These are phyloP conservation scores for Ormyrus labotus DNA, from an alignment of 2,888 invertebrate genomes.

Conservation along the genomic window DNA sequence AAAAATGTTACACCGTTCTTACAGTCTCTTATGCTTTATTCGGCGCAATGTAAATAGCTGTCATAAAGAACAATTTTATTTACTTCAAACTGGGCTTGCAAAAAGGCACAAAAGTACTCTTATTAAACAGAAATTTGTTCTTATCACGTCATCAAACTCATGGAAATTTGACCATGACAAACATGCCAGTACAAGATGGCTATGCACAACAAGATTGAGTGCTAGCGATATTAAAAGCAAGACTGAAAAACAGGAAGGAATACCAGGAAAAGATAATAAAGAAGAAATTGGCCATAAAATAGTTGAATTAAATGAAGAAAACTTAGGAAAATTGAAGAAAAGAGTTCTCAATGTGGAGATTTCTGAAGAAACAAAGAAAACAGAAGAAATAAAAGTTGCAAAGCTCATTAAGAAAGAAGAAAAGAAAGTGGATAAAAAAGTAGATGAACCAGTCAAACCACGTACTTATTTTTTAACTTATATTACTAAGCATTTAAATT, in stretches of 20 bases:
- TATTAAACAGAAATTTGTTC: constrained; percentile 64
- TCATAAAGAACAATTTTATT: constrained; percentile 65
- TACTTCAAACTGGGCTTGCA: constrained; percentile 65
- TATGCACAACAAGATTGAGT: constrained; percentile 61
- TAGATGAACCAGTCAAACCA: constrained; percentile 52
- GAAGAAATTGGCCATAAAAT: constrained; percentile 61
- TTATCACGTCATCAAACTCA: constrained; percentile 61
- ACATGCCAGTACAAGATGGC: constrained; percentile 55
- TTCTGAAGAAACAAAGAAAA: constrained; percentile 40
- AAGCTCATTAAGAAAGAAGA: constrained; percentile 40
- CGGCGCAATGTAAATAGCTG: constrained; percentile 64
- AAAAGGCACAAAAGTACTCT: constrained; percentile 67
- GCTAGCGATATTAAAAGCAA: constrained; percentile 59
- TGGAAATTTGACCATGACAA: constrained; percentile 61
- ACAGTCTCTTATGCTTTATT: constrained; percentile 66
- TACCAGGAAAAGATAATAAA: constrained; percentile 49
- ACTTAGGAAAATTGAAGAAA: constrained; percentile 71
- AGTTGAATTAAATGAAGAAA: constrained; percentile 66
- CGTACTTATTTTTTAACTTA: constrained; percentile 16
- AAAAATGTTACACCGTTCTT: constrained; percentile 70
- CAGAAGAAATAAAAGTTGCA: constrained; percentile 45
- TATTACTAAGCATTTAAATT: constrained; percentile 31
- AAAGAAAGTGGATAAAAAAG: constrained; percentile 56
- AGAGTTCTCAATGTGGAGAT: constrained; percentile 63
- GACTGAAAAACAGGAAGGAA: constrained; percentile 50